phyloP scores from a whole-genome alignment of 2,797 vertebrate genomes.

The Numenius phaeopus region DNA sequence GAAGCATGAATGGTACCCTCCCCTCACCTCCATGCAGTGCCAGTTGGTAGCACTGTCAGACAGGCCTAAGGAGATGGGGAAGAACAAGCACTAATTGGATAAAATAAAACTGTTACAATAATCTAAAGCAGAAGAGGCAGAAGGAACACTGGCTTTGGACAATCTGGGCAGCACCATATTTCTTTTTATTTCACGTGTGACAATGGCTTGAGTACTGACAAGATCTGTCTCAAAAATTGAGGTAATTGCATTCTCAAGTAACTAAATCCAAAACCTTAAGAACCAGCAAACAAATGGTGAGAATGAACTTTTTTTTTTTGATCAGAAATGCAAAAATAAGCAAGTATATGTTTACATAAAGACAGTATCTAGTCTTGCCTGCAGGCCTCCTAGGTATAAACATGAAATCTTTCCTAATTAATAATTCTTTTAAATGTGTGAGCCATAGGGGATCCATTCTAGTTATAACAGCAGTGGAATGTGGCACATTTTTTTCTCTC shows the following conservation, averaged over 20 bases:
- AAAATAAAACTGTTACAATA: background rate
- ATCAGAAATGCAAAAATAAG: background rate
- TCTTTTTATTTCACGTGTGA: background rate
- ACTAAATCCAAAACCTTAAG: background rate
- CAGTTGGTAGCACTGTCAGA: background rate
- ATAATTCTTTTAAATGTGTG: background rate
- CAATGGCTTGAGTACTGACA: background rate
- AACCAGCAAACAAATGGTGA: background rate
- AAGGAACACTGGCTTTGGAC: background rate
- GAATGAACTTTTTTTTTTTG: background rate
- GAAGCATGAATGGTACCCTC: background rate
- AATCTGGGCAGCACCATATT: background rate
- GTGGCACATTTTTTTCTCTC: background rate
- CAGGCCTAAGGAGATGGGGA: background rate
- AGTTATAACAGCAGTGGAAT: background rate
- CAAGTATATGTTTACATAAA: background rate
- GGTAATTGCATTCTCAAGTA: background rate
- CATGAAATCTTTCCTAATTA: constrained; percentile 1
- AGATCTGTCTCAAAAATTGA: background rate
- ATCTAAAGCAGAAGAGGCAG: background rate
- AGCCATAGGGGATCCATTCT: background rate
- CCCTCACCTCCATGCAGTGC: background rate
- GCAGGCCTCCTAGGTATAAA: background rate
- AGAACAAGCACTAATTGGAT: background rate
- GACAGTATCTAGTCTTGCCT: background rate